These are phyloP conservation scores for Myotis daubentonii DNA, from an alignment of 2,797 vertebrate species.

Conservation along the genomic window DNA sequence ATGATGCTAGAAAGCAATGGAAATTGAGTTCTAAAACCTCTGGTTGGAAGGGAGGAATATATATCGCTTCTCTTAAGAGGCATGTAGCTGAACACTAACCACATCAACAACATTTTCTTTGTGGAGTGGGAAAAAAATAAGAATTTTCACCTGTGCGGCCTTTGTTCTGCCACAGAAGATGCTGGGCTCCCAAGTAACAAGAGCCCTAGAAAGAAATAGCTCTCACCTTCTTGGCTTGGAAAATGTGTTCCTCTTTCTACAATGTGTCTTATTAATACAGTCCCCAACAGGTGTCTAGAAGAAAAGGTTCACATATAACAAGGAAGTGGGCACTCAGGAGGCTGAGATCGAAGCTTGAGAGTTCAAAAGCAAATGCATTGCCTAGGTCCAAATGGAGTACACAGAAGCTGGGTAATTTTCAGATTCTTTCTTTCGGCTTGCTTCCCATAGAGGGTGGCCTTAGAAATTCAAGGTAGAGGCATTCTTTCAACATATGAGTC, in stretches of 20 bases:
- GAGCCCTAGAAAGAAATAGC: not conserved
- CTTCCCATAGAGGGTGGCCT: not conserved
- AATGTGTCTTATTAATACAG: not conserved
- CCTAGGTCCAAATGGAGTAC: conserved; percentile 26
- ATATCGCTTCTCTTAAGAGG: not conserved
- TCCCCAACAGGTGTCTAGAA: conserved; percentile 53
- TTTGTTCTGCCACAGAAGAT: conserved; percentile 1
- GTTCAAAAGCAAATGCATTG: conserved; percentile 21
- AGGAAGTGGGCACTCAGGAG: conserved; percentile 52
- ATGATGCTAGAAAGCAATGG: conserved; percentile 81
- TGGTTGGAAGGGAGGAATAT: not conserved
- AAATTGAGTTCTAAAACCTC: conserved; percentile 11
- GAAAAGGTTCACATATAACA: conserved; percentile 36
- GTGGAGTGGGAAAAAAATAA: not conserved
- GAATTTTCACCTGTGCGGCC: not conserved
- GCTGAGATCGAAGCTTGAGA: conserved; percentile 15
- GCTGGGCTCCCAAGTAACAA: conserved; percentile 28
- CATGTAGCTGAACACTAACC: not conserved
- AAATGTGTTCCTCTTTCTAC: not conserved
- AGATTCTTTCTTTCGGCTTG: conserved; percentile 17
- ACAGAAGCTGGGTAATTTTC: not conserved
- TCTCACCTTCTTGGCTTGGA: not conserved
- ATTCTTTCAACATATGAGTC: conserved; percentile 25
- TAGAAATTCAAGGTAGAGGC: conserved; percentile 44
- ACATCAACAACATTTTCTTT: not conserved